Base-by-base conservation (phyloP, 2,888 invertebrate genomes). In the Eupeodes latifasciatus region DNA sequence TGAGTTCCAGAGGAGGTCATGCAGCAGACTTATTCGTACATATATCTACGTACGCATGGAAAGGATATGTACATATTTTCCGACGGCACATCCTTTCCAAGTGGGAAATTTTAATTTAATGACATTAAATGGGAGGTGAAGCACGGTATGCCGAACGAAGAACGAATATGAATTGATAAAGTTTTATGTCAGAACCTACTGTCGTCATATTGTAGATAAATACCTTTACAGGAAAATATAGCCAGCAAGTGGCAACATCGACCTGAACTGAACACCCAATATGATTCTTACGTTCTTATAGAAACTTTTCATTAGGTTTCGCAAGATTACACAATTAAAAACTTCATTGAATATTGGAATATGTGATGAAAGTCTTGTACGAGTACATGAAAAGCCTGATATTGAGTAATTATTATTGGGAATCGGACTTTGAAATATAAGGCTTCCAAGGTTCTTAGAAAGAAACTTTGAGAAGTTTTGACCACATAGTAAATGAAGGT, bases 91-190 rank as follows among this genome's bases (percentile, higher is more conserved):
- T 84, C 84, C 76, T 84, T 81, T 84, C 72, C 72, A 80, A 84
- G 88, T 84, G 88, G 88, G 81, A 85, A 85, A 78, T 75, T 85
- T 85, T 85, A 84, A 88, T 85, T 88, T 88, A 88, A 88, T 88
- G 88, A 85, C 71, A 88, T 88, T 88, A 85, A 49, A 79, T 61
- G 75, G 67, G 59, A 44, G 80, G 49, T 19, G 71, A 76, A 10
- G 64, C 62, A 79, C 74, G 81, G 76, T 69, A 80, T 80, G 79
- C 72, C 83, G 76, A 84, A 87, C 87, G 64, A 75, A 77, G 78
- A 74, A 84, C 84, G 85, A 85, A 85, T 85, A 88, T 88, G 81
- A 88, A 88, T 88, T 88, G 85, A 85, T 84, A 85, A 85, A 88
- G 88, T 88, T 85, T 88, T 74, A 85, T 85, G 88, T 36, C 59